Percentiles rank a stretch among this genome's conserved stretches.
phyloP scores from a whole-genome alignment of 1,140 invertebrate species.

The Drosophila kepulauana region DNA sequence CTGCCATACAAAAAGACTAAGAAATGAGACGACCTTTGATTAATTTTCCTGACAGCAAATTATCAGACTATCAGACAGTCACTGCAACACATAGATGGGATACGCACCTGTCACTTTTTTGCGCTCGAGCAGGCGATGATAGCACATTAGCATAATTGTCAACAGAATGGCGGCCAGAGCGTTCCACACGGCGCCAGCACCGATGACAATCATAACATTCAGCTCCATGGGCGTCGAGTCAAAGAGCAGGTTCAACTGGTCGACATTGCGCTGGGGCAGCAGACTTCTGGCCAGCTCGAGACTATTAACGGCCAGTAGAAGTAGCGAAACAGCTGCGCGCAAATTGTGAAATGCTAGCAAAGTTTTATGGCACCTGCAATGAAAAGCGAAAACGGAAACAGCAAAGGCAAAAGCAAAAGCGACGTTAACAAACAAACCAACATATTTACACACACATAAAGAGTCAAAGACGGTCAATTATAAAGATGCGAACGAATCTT shows the following conservation, averaged over 20 bases:
- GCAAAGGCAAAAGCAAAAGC: constrained; percentile 19
- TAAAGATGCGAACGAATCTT: not conserved
- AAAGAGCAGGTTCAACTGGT: constrained; percentile 55
- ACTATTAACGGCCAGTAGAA: constrained; percentile 72
- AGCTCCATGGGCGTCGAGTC: constrained; percentile 41
- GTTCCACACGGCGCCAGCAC: constrained; percentile 65
- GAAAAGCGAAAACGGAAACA: constrained; percentile 36
- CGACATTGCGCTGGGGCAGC: constrained; percentile 50
- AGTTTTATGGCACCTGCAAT: constrained; percentile 77
- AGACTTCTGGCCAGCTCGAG: constrained; percentile 68
- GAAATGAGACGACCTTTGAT: constrained; percentile 35
- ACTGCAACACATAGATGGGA: not conserved
- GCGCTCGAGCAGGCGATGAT: constrained; percentile 77
- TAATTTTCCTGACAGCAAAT: constrained; percentile 34
- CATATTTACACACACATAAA: constrained; percentile 2
- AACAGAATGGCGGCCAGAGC: constrained; percentile 62
- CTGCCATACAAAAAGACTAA: constrained; percentile 73
- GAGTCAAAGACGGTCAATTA: constrained; percentile 1
- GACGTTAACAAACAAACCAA: constrained; percentile 14
- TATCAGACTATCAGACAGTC: constrained; percentile 14
- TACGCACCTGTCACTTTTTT: constrained; percentile 75
- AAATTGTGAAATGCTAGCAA: constrained; percentile 81
- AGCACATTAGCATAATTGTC: constrained; percentile 77
- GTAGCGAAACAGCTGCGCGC: constrained; percentile 66
- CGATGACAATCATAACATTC: constrained; percentile 69